These are phyloP conservation scores for Coptodon bakossiorum DNA, from an alignment of 2,113 vertebrate species.

Conservation along the genomic window DNA sequence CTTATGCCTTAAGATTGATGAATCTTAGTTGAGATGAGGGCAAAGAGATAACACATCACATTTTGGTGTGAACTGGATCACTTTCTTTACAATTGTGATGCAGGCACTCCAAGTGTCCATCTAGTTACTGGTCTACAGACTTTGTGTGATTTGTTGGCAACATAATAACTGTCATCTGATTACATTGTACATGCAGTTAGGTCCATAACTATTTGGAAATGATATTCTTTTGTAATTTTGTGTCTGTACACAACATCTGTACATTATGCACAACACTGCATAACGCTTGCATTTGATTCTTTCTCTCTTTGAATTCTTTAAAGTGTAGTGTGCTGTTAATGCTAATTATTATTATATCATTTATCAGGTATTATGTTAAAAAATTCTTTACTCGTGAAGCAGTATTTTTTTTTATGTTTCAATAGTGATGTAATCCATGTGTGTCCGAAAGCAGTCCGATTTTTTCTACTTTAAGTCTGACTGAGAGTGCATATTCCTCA, in stretches of 20 bases:
- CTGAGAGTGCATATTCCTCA: accelerated
- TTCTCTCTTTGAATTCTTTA: background rate
- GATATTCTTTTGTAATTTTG: no score
- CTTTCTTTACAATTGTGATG: accelerated
- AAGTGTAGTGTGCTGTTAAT: background rate
- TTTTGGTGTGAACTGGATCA: background rate
- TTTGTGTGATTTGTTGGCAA: background rate
- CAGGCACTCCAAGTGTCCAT: accelerated
- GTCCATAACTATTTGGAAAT: background rate
- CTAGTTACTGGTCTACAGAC: background rate
- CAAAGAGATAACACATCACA: background rate
- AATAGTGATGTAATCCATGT: background rate
- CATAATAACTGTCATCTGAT: background rate
- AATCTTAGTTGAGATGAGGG: background rate
- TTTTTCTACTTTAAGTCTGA: background rate
- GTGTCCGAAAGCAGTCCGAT: background rate
- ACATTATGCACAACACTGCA: background rate
- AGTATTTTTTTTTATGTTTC: background rate
- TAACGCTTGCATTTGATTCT: background rate
- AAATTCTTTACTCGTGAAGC: background rate
- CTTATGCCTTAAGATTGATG: background rate
- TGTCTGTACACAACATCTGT: background rate
- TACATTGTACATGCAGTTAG: background rate
- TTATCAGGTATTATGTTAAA: background rate
- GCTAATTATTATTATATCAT: background rate